Evolutionary conservation across 2,797 vertebrate species (phyloP).

Genomic region (Cetoscarus ocellatus): DNA sequence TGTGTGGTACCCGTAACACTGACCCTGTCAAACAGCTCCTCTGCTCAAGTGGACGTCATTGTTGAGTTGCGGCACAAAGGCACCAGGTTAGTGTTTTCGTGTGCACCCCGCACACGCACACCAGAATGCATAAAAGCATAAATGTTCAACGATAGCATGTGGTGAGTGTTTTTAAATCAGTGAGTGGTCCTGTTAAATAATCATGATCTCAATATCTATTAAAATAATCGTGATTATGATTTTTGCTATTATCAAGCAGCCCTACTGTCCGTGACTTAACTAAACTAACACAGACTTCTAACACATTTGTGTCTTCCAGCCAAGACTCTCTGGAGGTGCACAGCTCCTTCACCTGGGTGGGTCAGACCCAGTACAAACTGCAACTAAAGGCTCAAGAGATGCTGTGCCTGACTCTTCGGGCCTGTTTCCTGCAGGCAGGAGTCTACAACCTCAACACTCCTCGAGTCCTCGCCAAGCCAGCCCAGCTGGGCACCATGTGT

Average conservation of each 20-base stretch:
- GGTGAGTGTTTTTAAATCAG: no score
- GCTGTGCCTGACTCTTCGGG: conserved; percentile 87
- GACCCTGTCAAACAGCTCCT: conserved; percentile 93
- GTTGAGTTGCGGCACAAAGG: conserved; percentile 93
- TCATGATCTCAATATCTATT: no score
- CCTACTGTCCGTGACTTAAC: no score
- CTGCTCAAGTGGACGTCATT: conserved; percentile 92
- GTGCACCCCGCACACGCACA: no score
- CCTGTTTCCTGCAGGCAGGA: conserved; percentile 94
- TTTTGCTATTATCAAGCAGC: no score
- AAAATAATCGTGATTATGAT: no score
- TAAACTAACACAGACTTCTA: no score
- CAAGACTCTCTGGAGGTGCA: conserved; percentile 84
- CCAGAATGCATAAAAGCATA: no score
- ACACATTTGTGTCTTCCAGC: conserved; percentile 28
- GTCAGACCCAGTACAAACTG: conserved; percentile 94
- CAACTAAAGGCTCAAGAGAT: conserved; percentile 90
- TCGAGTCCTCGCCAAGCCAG: conserved; percentile 91
- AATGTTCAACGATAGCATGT: no score
- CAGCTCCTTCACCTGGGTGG: conserved; percentile 94
- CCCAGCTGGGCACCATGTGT: conserved; percentile 86
- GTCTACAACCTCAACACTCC: conserved; percentile 97
- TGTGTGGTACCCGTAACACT: conserved; percentile 95
- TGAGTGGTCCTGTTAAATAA: no score
- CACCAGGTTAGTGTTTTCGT: conserved; percentile 83